phyloP scores from a whole-genome alignment of 1,140 invertebrate genomes.

The Euglossa dilemma region DNA sequence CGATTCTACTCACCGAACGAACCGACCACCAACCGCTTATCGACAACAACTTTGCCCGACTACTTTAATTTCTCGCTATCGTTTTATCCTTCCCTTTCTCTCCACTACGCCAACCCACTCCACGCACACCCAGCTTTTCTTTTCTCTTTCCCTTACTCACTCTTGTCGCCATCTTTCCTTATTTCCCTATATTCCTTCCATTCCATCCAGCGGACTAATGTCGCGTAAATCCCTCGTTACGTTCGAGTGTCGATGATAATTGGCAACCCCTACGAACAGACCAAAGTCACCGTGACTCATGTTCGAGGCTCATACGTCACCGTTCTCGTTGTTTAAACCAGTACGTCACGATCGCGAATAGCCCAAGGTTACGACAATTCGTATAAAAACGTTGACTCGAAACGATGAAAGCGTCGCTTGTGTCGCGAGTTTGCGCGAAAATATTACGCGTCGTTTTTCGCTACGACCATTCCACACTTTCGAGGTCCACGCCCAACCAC shows the following conservation, averaged over 20 bases:
- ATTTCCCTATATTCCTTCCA: no score
- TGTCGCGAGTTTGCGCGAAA: neutral
- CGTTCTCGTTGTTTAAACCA: neutral
- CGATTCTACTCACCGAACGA: neutral
- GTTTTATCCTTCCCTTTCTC: neutral
- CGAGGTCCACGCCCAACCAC: neutral
- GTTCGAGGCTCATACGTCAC: neutral
- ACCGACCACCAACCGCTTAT: neutral
- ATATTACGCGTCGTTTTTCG: neutral
- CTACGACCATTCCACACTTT: neutral
- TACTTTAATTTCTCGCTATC: neutral
- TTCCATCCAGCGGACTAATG: no score
- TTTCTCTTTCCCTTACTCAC: no score
- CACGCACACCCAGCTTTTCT: neutral
- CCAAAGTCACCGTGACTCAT: neutral
- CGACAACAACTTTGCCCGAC: neutral
- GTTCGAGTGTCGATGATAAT: neutral
- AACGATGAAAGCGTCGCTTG: neutral
- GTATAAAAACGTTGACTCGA: neutral
- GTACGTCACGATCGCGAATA: slow-evolving; percentile 31
- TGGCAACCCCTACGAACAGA: neutral
- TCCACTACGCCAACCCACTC: neutral
- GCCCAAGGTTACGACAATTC: slow-evolving; percentile 36
- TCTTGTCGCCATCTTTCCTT: no score
- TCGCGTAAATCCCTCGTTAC: no score